phyloP scores from a whole-genome alignment of 2,113 vertebrate genomes.

The Gobiocypris rarus region DNA sequence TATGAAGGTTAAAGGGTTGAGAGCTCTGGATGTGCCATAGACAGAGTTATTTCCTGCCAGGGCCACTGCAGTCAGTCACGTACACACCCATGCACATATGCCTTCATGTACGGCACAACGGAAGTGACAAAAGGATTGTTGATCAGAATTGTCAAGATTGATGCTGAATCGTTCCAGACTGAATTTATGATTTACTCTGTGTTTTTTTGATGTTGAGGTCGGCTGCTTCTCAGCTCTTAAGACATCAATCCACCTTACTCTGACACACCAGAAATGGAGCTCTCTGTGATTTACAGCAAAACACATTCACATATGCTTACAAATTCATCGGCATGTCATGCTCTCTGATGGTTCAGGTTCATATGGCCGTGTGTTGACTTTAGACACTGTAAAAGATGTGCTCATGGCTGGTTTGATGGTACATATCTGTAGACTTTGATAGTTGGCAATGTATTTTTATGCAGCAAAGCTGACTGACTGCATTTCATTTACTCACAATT shows the following conservation, averaged over 20 bases:
- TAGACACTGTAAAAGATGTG: neutral
- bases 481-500: too few relatives aligned
- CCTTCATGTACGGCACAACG: neutral
- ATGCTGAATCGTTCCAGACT: neutral
- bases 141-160: conserved; percentile 7
- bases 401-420: neutral
- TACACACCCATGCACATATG: neutral
- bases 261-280: conserved; percentile 51
- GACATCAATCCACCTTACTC: conserved; percentile 48
- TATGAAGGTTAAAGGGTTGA: conserved; percentile 60
- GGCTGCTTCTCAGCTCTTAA: conserved; percentile 12
- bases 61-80: conserved; percentile 20
- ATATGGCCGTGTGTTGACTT: neutral
- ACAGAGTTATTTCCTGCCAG: conserved; percentile 46
- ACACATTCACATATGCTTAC: conserved; percentile 5
- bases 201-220: neutral
- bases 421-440: conserved; percentile 7
- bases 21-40: conserved; percentile 35
- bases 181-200: neutral
- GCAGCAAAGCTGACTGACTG: neutral
- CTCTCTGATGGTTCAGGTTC: conserved; percentile 3
- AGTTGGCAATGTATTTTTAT: neutral
- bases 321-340: conserved; percentile 3
- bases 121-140: neutral
- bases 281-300: conserved; percentile 44